A percentile compares a stretch with the other conserved stretches of the same genome.
phyloP scores from a whole-genome alignment of 1,140 invertebrate genomes.

The Drosophila yakuba region DNA sequence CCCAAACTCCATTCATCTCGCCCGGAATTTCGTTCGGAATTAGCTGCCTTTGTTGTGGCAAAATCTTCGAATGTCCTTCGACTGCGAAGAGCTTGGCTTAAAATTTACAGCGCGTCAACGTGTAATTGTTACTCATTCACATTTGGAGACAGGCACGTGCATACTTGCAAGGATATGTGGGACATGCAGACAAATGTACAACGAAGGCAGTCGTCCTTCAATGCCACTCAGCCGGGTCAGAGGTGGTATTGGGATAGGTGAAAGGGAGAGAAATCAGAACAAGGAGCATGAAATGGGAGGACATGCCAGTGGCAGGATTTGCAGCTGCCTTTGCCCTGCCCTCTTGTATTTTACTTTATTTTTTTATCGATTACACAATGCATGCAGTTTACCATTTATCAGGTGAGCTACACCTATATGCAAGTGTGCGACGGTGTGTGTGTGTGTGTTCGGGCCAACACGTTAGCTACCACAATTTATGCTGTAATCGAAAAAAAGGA shows the following conservation, averaged over 20 bases:
- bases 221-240: slow-evolving; percentile 30
- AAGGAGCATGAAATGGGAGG: not conserved
- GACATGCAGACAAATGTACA: slow-evolving; percentile 46
- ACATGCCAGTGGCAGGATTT: slow-evolving; percentile 41
- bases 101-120: slow-evolving; percentile 53
- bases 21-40: not conserved
- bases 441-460: slow-evolving; percentile 47
- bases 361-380: slow-evolving; percentile 81
- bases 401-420: slow-evolving; percentile 21
- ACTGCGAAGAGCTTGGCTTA: slow-evolving; percentile 11
- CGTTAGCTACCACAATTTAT: slow-evolving; percentile 78
- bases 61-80: not conserved
- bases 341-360: slow-evolving; percentile 37
- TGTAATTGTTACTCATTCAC: slow-evolving; percentile 34
- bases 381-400: slow-evolving; percentile 78
- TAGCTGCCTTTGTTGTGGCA: not conserved
- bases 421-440: not conserved
- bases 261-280: no score
- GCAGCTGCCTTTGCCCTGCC: slow-evolving; percentile 12
- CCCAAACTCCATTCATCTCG: no score
- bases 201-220: slow-evolving; percentile 48
- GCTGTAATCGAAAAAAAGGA: slow-evolving; percentile 80
- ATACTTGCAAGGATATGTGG: not conserved
- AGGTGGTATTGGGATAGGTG: not conserved
- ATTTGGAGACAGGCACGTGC: slow-evolving; percentile 1